Conservation (phyloP, 2,113 vertebrate species). For the Carassius gibelio region DNA sequence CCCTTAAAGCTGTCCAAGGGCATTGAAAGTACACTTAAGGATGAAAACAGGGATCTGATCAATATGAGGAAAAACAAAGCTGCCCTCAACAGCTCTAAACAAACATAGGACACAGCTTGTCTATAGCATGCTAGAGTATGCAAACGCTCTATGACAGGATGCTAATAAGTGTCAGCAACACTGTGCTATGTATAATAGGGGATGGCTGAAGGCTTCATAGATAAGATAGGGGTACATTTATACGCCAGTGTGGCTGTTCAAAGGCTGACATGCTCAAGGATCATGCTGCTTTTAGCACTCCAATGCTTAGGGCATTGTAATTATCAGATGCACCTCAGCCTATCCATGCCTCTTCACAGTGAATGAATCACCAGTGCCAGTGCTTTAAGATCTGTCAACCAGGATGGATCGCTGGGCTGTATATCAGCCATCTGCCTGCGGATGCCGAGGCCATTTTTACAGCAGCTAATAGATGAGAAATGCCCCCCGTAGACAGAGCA, state of each 20-base stretch:
- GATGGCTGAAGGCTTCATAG: constrained; percentile 68
- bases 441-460: constrained; percentile 50
- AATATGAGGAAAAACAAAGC: constrained; percentile 63
- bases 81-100: constrained; percentile 63
- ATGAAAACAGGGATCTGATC: constrained; percentile 64
- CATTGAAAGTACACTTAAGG: constrained; percentile 57
- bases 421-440: constrained; percentile 60
- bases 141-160: constrained; percentile 63
- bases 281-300: constrained; percentile 73
- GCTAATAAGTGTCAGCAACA: constrained; percentile 66
- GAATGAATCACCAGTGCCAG: constrained; percentile 59
- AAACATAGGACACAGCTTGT: constrained; percentile 64
- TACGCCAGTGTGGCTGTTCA: constrained; percentile 67
- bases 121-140: constrained; percentile 62
- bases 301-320: constrained; percentile 60
- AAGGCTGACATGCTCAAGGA: constrained; percentile 72
- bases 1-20: constrained; percentile 61
- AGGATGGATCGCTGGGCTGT: constrained; percentile 55
- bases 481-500: constrained; percentile 45
- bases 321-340: constrained; percentile 60
- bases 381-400: constrained; percentile 51
- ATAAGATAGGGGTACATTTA: constrained; percentile 72
- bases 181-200: constrained; percentile 72
- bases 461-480: constrained; percentile 38
- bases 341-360: constrained; percentile 59